Evolutionary conservation across 2,113 vertebrate genomes (phyloP).

Genomic region (Burhinus bistriatus): DNA sequence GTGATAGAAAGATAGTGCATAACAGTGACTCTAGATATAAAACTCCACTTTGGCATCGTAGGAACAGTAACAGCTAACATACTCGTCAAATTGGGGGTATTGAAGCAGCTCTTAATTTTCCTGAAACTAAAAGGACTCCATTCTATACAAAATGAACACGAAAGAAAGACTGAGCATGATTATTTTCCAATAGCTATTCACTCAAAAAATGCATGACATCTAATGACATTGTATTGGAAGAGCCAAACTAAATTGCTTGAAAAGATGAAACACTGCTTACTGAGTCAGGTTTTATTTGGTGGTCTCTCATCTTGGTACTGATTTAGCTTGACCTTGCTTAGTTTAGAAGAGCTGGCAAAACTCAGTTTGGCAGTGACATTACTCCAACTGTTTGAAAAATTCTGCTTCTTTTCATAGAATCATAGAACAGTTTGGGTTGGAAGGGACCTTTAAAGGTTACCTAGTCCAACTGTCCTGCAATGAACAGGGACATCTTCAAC

Average conservation of each 20-base stretch:
- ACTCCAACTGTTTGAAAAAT: not conserved
- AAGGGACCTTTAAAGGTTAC: not conserved
- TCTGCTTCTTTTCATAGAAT: not conserved
- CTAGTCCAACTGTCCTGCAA: not conserved
- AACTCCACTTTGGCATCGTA: not conserved
- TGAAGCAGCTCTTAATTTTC: not conserved
- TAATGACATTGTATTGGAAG: not conserved
- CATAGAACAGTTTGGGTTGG: not conserved
- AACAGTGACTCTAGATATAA: not conserved
- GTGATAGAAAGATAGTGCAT: not conserved
- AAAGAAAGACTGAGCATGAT: not conserved
- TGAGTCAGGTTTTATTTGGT: not conserved
- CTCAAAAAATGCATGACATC: not conserved
- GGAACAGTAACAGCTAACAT: not conserved
- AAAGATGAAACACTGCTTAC: not conserved
- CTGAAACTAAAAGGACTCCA: not conserved
- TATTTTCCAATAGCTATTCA: not conserved
- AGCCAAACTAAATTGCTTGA: not conserved
- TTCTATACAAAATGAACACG: not conserved
- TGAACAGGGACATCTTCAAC: not conserved
- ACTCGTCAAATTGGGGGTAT: not conserved
- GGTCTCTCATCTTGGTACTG: not conserved
- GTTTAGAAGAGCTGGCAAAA: not conserved
- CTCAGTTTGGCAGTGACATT: not conserved
- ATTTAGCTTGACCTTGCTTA: not conserved